phyloP scores from a whole-genome alignment of 2,113 vertebrate genomes.

The Sebastes schlegelii region DNA sequence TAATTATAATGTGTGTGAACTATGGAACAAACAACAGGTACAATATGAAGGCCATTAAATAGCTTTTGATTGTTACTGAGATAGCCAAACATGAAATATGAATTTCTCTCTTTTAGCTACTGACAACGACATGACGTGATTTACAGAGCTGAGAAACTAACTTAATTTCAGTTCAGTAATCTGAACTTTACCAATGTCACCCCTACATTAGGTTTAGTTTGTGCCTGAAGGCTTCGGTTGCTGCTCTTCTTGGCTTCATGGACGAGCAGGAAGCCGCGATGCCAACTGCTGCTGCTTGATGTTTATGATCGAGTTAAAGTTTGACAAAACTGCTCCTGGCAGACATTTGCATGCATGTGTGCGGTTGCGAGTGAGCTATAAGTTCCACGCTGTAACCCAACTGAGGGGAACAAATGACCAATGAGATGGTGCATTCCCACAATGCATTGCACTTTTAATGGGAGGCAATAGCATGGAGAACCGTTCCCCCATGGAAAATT shows the following conservation, averaged over 20 bases:
- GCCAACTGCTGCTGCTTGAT: background rate
- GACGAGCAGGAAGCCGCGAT: background rate
- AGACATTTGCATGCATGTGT: slow-evolving; percentile 2
- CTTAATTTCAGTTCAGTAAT: background rate
- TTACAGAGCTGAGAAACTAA: background rate
- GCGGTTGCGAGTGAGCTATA: slow-evolving; percentile 10
- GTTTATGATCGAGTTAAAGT: slow-evolving; percentile 4
- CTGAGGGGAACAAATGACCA: slow-evolving; percentile 63
- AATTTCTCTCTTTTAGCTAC: background rate
- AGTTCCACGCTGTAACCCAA: slow-evolving; percentile 30
- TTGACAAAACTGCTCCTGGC: slow-evolving; percentile 12
- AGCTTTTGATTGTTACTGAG: too few species aligned
- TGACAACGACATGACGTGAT: background rate
- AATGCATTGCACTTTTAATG: slow-evolving; percentile 49
- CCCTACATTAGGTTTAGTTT: background rate
- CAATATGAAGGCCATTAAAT: background rate
- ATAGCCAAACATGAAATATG: background rate
- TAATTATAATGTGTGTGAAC: too few species aligned
- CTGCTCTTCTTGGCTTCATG: background rate
- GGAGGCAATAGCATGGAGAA: slow-evolving; percentile 48
- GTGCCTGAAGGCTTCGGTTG: background rate
- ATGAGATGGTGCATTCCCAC: slow-evolving; percentile 38
- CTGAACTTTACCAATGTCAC: background rate
- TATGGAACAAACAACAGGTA: background rate
- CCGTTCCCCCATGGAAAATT: slow-evolving; percentile 36